Base-by-base conservation (phyloP, 2,888 invertebrate genomes). In the Sarcophaga variegata region DNA sequence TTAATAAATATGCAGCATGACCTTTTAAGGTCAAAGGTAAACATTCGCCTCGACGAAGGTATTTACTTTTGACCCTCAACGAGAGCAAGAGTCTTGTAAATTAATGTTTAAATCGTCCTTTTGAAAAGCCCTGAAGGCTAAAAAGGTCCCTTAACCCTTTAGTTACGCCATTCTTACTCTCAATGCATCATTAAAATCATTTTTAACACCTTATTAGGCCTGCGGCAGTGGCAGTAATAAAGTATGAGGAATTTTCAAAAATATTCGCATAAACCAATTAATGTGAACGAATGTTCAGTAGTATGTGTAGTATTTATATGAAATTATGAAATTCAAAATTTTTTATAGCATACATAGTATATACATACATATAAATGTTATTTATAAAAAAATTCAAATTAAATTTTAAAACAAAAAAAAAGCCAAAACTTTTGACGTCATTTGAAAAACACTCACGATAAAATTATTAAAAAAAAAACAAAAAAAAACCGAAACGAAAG, bases 381-480 rank as follows among this genome's bases (percentile, higher is more conserved):
- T 62, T 22, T 62, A 11, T 62, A 60, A 45, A 25, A 49, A 20
- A 45, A 20, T n/a, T 10, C 3, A 66, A 60, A 27, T 22, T 20
- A 25, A 49, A 37, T 14, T 59, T 49, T 12, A 20, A 20, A 22
- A 70, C 20, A 62, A 49, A 75, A 69, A 54, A 72, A 17, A 72
- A 49, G n/a, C 20, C 37, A 49, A 62, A 63, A n/a, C 37, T n/a
- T 67, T 66, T 72, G 72, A 77, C 83, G 83, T 83, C 77, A 78
- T 27, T 37, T 22, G 37, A 37, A 54, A 54, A 17, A 67, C 27
- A 62, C 17, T 62, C 27, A 63, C 49, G 54, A 64, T 59, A 12
- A 81, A 69, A 66, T 60, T 71, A 27, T 76, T 22, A n/a, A 75
- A 77, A 63, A 12, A 27, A 37, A 37, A 37, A 37, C 8, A 2